Evolutionary conservation across 2,888 invertebrate species (phyloP).

Genomic region (Eudemis profundana): DNA sequence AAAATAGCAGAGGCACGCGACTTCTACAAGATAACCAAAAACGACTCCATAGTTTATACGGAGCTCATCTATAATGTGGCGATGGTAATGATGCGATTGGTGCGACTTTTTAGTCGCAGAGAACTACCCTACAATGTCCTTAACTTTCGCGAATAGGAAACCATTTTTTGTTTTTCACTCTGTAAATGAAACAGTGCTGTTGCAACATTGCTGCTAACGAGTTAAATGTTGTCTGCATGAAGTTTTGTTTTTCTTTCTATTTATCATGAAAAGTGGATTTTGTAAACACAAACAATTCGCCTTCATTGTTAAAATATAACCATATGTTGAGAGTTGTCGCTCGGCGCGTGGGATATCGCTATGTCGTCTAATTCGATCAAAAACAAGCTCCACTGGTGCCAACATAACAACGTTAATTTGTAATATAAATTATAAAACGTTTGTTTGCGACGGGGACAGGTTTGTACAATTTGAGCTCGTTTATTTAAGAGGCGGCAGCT

Average conservation of each 20-base stretch:
- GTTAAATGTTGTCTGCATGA: no score
- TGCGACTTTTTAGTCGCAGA: no score
- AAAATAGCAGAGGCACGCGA: no score
- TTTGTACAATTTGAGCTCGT: conserved; percentile 13
- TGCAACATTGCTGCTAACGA: no score
- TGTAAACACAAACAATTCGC: neutral
- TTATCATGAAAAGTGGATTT: neutral
- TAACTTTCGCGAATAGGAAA: no score
- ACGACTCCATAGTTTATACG: no score
- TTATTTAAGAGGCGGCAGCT: neutral
- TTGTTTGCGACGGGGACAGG: conserved; percentile 16
- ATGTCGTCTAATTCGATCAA: conserved; percentile 33
- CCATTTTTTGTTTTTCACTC: no score
- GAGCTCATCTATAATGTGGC: no score
- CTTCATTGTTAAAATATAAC: conserved; percentile 4
- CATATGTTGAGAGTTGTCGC: conserved; percentile 8
- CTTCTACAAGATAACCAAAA: no score
- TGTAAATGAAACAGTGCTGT: no score
- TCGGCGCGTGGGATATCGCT: conserved; percentile 29
- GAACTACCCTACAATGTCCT: no score
- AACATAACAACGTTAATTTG: conserved; percentile 27
- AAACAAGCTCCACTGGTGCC: conserved; percentile 27
- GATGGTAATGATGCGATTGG: no score
- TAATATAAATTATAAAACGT: conserved; percentile 37
- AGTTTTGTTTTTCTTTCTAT: neutral